Evolutionary conservation across 1,140 invertebrate genomes (phyloP), one percentile per base, ranked within the genome.

Genomic region (Diabrotica undecimpunctata): DNA sequence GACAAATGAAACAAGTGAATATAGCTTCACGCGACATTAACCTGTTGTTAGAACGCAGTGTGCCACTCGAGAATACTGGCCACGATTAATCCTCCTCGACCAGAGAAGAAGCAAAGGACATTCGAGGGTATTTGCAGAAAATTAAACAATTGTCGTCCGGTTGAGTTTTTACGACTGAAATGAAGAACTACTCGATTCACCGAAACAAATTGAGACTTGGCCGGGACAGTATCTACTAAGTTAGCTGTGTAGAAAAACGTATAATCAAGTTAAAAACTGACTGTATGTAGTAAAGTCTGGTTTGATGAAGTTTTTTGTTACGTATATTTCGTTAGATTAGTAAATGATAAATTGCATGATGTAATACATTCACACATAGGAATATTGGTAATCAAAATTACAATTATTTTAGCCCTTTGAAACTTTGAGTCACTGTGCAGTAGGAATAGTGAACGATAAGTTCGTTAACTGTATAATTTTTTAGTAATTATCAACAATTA

Each of bases 1-100:
- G 54, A 56, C 54, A 41, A 70, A 70, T 71, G 65, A 69, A 67
- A 61, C 66, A 61, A 66, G 64, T 67, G 68, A 66, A 65, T 61
- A 54, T 65, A 70, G 64, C 69, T 73, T 73, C 70, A 73, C 71
- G 70, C 69, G 66, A 73, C 71, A 73, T 73, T 73, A 73, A 73
- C 71, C 71, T 70, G 70, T 71, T 72, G 70, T 73, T 71, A 66
- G 55, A 69, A 65, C 61, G 37, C 67, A 69, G 69, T 41, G 54
- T 53, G 39, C 25, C 59, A n/a, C 12, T 37, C 12, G 6, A 39
- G 37, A 54, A 53, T 25, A 54, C 61, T 14, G n/a, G 38, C 14
- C 61, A 51, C 51, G 61, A 62, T 62, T 62, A 62, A 62, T 62
- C 54, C 41, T 35, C 39, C 35, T 13, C 12, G 14, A 61, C 7